Conservation (phyloP, 2,888 invertebrate genomes). For the Agrotis ipsilon region DNA sequence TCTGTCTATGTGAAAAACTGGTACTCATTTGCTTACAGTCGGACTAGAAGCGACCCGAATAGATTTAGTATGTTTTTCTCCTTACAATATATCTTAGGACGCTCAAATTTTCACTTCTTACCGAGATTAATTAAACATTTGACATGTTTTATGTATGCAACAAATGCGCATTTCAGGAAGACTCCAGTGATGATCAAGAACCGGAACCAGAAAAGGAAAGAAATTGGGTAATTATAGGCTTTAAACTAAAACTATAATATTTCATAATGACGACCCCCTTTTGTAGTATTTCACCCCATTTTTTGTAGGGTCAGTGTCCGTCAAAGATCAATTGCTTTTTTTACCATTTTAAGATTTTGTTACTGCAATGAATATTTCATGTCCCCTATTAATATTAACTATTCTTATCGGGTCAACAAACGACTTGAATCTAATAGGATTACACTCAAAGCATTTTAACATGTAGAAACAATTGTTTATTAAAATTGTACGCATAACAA, state of each 20-base stretch:
- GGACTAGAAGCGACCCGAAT: too few species aligned
- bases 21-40: too few species aligned
- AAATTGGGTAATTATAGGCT: slow-evolving; percentile 78
- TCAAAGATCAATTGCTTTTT: background rate
- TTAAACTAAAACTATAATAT: background rate
- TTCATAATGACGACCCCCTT: background rate
- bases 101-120: slow-evolving; percentile 9
- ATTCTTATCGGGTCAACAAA: background rate
- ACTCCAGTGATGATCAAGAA: slow-evolving; percentile 84
- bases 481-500: background rate
- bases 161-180: slow-evolving; percentile 75
- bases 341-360: background rate
- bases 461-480: slow-evolving; percentile 7
- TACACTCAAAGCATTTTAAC: background rate
- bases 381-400: slow-evolving; percentile 3
- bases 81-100: slow-evolving; percentile 1
- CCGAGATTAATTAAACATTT: background rate
- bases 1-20: too few species aligned
- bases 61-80: background rate
- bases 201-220: slow-evolving; percentile 83
- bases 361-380: slow-evolving; percentile 20
- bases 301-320: background rate
- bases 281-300: too few species aligned
- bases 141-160: slow-evolving; percentile 16
- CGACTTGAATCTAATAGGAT: background rate